Base-by-base conservation (phyloP, 2,113 vertebrate genomes). In the Mungos mungo region DNA sequence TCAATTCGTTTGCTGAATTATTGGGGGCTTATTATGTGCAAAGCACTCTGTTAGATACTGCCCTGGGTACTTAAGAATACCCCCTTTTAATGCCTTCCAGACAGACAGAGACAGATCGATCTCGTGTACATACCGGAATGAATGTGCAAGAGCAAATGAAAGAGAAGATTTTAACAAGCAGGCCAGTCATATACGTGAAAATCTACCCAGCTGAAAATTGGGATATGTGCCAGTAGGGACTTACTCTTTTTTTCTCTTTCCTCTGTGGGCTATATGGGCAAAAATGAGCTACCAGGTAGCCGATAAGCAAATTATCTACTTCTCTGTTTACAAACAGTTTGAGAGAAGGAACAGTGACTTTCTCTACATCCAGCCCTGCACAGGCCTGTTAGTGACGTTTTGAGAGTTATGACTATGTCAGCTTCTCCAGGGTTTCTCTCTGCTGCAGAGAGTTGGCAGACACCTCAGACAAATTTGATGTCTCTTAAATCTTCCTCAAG, bases 401-500 rank as follows among this genome's bases (percentile, higher is more conserved):
- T 97, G 82, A 98, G 96, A 98, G 92, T 97, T 98, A 97, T 90
- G 96, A 92, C 86, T 95, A 63, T 98, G 97, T 98, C 97, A 98
- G 88, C 89, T 96, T 97, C 97, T 96, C 93, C 96, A 98, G 96
- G 93, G 96, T 93, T 97, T 97, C 97, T 98, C 96, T 97, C 74
- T 95, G 89, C 96, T 97, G 89, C 50, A 66, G 91, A 96, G 91
- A 97, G 97, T 98, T 97, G 98, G 98, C 97, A 98, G 97, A 96
- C 74, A 96, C 89, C 95, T 98, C 93, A 97, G 97, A 97, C 96
- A 97, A 97, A 97, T 98, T 98, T 98, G 97, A 96, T 97, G 95
- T 97, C 79, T 97, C 97, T 97, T 98, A 98, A 97, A 97, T 98
- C 97, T 98, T 98, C 89, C 92, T 96, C 69, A 98, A 97, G 97